Conservation (phyloP, 1,140 invertebrate species). For the Anoplophora glabripennis region DNA sequence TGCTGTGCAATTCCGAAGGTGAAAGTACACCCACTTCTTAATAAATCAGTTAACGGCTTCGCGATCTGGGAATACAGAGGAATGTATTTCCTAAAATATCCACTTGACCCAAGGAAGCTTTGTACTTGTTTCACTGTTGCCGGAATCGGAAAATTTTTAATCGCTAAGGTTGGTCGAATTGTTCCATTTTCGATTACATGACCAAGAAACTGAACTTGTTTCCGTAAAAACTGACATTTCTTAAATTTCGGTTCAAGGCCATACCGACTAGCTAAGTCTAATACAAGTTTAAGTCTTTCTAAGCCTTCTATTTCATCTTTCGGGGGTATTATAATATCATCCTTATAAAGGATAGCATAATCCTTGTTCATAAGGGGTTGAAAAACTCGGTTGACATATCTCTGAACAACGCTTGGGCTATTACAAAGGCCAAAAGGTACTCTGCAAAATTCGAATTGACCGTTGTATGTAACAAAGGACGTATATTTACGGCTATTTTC, state of each 20-base stretch:
- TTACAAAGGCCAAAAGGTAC: constrained; percentile 36
- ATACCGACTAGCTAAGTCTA: constrained; percentile 38
- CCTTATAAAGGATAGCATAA: constrained; percentile 29
- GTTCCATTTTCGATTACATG: constrained; percentile 19
- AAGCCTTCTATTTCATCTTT: constrained; percentile 20
- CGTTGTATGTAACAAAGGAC: constrained; percentile 30
- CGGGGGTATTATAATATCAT: constrained; percentile 34
- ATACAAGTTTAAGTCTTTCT: constrained; percentile 21
- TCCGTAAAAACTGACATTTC: constrained; percentile 33
- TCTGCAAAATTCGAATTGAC: constrained; percentile 38
- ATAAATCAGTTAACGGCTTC: constrained; percentile 33
- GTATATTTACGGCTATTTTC: too few species aligned
- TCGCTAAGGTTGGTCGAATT: constrained; percentile 38
- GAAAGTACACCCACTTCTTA: constrained; percentile 23
- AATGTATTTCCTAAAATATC: constrained; percentile 45
- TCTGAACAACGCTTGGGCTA: constrained; percentile 22
- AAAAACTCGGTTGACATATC: constrained; percentile 36
- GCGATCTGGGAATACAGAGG: constrained; percentile 33
- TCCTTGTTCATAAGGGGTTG: constrained; percentile 25
- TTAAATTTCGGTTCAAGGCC: constrained; percentile 46
- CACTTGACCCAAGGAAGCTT: constrained; percentile 39
- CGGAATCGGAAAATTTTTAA: constrained; percentile 40
- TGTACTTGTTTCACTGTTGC: constrained; percentile 38
- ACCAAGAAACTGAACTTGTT: constrained; percentile 22
- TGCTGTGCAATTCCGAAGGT: constrained; percentile 15